Percentiles rank a stretch among this genome's conserved stretches.
Evolutionary conservation across 1,140 invertebrate species (phyloP).

Genomic region (Gryllus bimaculatus): DNA sequence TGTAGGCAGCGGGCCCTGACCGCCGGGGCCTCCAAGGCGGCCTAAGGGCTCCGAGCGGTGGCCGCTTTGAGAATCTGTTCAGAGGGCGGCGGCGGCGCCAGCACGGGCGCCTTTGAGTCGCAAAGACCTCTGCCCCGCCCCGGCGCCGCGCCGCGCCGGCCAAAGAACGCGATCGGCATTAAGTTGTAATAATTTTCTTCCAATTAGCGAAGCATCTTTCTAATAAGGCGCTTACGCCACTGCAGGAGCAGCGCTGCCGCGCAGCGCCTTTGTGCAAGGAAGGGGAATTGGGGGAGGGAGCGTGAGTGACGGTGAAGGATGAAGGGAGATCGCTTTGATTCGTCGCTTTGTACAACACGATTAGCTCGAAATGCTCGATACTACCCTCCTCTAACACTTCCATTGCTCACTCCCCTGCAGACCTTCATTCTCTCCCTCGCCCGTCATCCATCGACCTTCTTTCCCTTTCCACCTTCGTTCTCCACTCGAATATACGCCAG

Average conservation of each 20-base stretch:
- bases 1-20: too few relatives aligned
- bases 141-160: too few relatives aligned
- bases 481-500: neutral
- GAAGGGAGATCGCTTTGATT: neutral
- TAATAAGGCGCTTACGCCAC: neutral
- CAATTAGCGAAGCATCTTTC: slow-evolving; percentile 1
- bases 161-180: neutral
- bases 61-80: too few relatives aligned
- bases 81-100: too few relatives aligned
- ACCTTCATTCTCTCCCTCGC: neutral
- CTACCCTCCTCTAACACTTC: too few relatives aligned
- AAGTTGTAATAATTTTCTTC: slow-evolving; percentile 6
- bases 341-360: neutral
- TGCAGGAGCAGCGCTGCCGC: neutral
- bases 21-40: too few relatives aligned
- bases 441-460: neutral
- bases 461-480: neutral
- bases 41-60: too few relatives aligned
- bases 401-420: too few relatives aligned
- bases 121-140: neutral
- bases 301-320: neutral
- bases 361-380: neutral
- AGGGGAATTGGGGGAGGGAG: neutral
- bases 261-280: neutral
- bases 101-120: neutral